These are phyloP conservation scores for Gobius niger DNA, from an alignment of 2,113 vertebrate species.

Conservation along the genomic window DNA sequence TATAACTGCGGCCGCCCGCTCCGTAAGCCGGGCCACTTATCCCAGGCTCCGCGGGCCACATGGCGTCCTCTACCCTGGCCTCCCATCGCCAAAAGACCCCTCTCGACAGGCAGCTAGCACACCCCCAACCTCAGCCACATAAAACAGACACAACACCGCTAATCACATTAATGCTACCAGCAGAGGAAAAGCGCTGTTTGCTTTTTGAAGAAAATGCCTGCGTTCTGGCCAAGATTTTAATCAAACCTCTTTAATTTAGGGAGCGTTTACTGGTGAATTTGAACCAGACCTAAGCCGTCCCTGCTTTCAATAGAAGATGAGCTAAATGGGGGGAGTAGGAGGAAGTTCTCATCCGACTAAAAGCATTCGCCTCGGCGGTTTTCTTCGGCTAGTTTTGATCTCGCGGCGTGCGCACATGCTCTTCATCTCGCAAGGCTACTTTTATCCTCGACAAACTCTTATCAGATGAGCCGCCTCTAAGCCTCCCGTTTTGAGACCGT, in stretches of 20 bases:
- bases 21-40: constrained; percentile 26
- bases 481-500: constrained; percentile 43
- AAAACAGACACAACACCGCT: constrained; percentile 71
- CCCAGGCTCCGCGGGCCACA: constrained; percentile 19
- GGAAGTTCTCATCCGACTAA: constrained; percentile 63
- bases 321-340: constrained; percentile 45
- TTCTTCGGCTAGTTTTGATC: constrained; percentile 65
- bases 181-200: constrained; percentile 51
- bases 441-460: constrained; percentile 67
- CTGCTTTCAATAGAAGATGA: constrained; percentile 72
- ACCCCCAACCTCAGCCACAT: constrained; percentile 67
- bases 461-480: constrained; percentile 66
- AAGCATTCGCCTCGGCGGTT: constrained; percentile 57
- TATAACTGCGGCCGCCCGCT: constrained; percentile 18
- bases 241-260: constrained; percentile 72
- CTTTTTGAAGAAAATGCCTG: constrained; percentile 53
- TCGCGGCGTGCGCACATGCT: constrained; percentile 47
- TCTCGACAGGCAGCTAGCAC: constrained; percentile 42
- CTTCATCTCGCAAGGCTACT: constrained; percentile 58
- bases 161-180: constrained; percentile 71
- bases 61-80: constrained; percentile 25
- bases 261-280: constrained; percentile 70
- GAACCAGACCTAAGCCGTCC: constrained; percentile 61
- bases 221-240: constrained; percentile 69
- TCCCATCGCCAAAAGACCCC: constrained; percentile 32